These are phyloP conservation scores for Micrasema longulum DNA, from an alignment of 1,140 invertebrate genomes.

Conservation along the genomic window DNA sequence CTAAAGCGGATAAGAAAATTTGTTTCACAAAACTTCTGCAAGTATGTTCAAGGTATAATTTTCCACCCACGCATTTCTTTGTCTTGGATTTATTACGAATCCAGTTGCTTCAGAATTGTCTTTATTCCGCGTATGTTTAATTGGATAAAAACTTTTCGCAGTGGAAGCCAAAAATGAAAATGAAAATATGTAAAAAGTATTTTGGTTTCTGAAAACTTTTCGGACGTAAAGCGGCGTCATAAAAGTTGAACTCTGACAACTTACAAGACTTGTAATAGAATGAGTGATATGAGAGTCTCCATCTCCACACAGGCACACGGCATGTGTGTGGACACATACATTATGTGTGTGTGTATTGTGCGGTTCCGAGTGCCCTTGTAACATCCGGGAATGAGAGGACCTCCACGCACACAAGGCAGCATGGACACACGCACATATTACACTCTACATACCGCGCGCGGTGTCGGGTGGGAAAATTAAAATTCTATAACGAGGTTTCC, in stretches of 20 bases:
- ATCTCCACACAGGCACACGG: conserved; percentile 12
- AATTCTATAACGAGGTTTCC: conserved; percentile 54
- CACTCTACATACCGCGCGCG: conserved; percentile 30
- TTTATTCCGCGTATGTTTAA: no score
- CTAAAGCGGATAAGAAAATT: no score
- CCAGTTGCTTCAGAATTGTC: no score
- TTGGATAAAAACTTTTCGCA: no score
- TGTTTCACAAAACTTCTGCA: no score
- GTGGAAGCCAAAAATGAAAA: no score
- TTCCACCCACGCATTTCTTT: no score
- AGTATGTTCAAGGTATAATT: no score
- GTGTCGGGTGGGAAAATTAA: conserved; percentile 50
- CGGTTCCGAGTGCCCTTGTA: conserved; percentile 1
- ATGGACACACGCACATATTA: conserved; percentile 35
- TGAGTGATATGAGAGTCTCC: not conserved
- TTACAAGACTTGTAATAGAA: not conserved
- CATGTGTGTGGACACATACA: not conserved
- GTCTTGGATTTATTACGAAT: no score
- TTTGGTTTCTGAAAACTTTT: not conserved
- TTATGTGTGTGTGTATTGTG: not conserved
- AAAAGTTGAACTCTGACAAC: conserved; percentile 18
- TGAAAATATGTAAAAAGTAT: no score
- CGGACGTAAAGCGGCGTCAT: not conserved
- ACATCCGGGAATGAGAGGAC: conserved; percentile 14
- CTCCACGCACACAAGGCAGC: conserved; percentile 25